Evolutionary conservation across 2,113 vertebrate genomes (phyloP).

Genomic region (Pomatorhinus ruficollis): DNA sequence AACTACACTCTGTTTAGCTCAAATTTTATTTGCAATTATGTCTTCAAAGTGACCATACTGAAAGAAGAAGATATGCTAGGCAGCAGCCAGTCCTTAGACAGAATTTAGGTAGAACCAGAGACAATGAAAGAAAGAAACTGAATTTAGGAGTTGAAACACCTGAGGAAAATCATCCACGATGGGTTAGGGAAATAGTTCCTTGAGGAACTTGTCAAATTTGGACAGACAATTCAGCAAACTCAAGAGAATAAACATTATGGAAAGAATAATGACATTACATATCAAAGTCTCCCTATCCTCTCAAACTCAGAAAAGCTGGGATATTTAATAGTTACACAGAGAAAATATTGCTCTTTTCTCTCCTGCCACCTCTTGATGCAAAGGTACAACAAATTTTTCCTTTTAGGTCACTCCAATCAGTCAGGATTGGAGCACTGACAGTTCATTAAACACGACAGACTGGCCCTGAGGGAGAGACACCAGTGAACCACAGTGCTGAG

Average conservation of each 20-base stretch:
- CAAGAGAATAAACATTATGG: not conserved
- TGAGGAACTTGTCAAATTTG: not conserved
- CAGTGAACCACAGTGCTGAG: not conserved
- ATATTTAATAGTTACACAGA: not conserved
- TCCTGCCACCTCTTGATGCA: not conserved
- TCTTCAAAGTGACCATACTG: not conserved
- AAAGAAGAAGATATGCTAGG: not conserved
- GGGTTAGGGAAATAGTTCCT: not conserved
- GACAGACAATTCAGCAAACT: not conserved
- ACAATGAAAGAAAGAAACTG: not conserved
- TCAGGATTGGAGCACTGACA: not conserved
- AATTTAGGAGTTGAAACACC: not conserved
- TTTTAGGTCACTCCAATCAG: not conserved
- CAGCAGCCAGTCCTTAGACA: not conserved
- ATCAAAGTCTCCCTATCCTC: not conserved
- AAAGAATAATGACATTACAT: not conserved
- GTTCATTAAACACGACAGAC: constrained; percentile 26
- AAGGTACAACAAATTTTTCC: not conserved
- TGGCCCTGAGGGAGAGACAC: not conserved
- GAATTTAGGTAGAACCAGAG: not conserved
- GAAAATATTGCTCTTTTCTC: not conserved
- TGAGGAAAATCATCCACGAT: not conserved
- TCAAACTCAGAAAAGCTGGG: not conserved
- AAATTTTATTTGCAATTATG: not conserved
- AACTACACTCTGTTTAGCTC: not conserved